Base-by-base conservation (phyloP, 2,797 vertebrate species). In the Erpetoichthys calabaricus region DNA sequence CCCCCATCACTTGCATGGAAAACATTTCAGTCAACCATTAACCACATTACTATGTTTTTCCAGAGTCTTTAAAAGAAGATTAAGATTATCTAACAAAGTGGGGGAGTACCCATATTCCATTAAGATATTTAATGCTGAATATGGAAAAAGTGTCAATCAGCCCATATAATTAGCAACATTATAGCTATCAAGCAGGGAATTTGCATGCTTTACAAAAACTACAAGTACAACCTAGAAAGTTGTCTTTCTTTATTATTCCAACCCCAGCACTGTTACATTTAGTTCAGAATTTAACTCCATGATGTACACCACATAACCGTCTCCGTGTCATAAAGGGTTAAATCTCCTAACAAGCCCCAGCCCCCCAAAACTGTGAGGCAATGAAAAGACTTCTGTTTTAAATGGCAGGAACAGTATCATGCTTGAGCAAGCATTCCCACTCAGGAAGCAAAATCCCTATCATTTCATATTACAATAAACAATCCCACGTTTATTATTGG, bases 401-500 rank as follows among this genome's bases (percentile, higher is more conserved):
- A 61, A 75, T 67, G 65, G 64, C 69, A 47, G 63, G 61, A 59
- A 56, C 49, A 59, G 63, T 57, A 65, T 55, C 67, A 75, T 62
- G 69, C 64, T 69, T 70, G 57, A 75, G 61, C 71, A 75, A 66
- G 66, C 71, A 68, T 68, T 68, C 56, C 61, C 62, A 63, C 62
- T 64, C 60, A 66, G 64, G 65, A 73, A 63, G 64, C 65, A 68
- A 64, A 65, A 65, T 70, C 74, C 62, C 69, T 61, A 72, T 76
- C 62, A 74, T 66, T 74, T 75, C 64, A 66, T 71, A 72, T 73
- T 70, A 72, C 74, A 73, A 66, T 67, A 64, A 66, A 80, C 75
- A 82, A 75, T 65, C 54, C 45, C 47, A 50, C 63, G 75, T 79
- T 78, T 81, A 73, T 79, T 60, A 61, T 66, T 53, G 2, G 58